Evolutionary conservation across 1,140 invertebrate species (phyloP), one percentile per base, ranked within the genome.

Genomic region (Saccostrea cuccullata): DNA sequence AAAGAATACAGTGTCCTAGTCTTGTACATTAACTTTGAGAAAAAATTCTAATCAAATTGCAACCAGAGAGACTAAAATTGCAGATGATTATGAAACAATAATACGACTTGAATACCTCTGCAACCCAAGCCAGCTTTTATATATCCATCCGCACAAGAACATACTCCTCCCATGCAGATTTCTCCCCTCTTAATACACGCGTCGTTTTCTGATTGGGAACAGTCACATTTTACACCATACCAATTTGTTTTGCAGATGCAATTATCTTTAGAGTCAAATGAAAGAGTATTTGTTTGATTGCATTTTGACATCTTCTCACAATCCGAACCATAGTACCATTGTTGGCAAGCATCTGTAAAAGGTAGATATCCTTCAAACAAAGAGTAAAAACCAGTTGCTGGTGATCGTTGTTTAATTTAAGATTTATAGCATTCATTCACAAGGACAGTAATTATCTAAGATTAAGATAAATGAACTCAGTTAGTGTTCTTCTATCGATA

Each of bases 291-390:
- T 26, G 26, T 77, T 15, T 26, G 70, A 13, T 77, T 77, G 12
- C 70, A 77, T 36, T 77, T 77, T 26, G 70, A 26, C 23, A 77
- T 36, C 26, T 77, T 77, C 26, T 77, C 70, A 77, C 70, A 77
- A 77, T 77, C 4, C 15, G 30, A 26, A 30, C 70, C 70, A 30
- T 77, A 77, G 26, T 30, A 77, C 70, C 70, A 77, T 30, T 26
- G 70, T 12, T 15, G 15, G 26, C 70, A 77, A 6, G 26, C 70
- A 26, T 11, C 70, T 77, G 70, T 77, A 77, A 26, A 26, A 11
- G 36, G 30, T 12, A 11, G 12, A 47, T 8, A 47, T 47, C 47
- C 9, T 47, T 9, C 47, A 47, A 9, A 47, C 9, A 47, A 6
- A 47, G 47, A 47, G 47, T 47, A 8, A 9, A 5, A 47, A 47